Percentiles rank a stretch among this genome's conserved stretches.
Evolutionary conservation across 2,797 vertebrate genomes (phyloP).

Genomic region (Poecilia picta): DNA sequence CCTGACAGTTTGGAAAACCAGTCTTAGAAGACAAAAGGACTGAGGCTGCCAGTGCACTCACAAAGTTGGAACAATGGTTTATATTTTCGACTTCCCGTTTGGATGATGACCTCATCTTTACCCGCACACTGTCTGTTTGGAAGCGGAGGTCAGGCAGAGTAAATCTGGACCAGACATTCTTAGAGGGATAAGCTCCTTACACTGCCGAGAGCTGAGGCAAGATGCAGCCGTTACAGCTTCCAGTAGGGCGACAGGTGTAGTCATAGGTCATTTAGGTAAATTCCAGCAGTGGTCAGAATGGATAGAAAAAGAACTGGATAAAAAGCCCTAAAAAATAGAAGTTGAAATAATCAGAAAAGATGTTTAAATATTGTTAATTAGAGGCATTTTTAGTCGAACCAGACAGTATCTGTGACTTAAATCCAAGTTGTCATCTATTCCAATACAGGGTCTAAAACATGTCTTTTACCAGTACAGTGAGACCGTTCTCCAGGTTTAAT

Average conservation of each 20-base stretch:
- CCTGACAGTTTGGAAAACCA: not conserved
- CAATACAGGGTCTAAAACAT: not conserved
- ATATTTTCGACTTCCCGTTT: not conserved
- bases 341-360: not conserved
- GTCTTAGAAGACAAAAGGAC: not conserved
- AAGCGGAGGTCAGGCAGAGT: constrained; percentile 39
- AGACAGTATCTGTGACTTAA: not conserved
- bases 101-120: constrained; percentile 46
- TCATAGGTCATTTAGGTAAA: constrained; percentile 10
- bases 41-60: not conserved
- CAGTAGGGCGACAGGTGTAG: constrained; percentile 5
- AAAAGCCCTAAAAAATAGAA: too few species aligned
- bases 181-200: constrained; percentile 72
- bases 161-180: constrained; percentile 65
- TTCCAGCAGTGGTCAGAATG: not conserved
- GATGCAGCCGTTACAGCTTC: constrained; percentile 14
- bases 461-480: not conserved
- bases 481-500: constrained; percentile 26
- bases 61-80: not conserved
- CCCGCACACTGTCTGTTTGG: constrained; percentile 16
- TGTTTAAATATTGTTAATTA: not conserved
- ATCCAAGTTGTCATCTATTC: not conserved
- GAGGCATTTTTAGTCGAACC: not conserved
- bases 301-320: not conserved
- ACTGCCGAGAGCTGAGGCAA: constrained; percentile 19